Evolutionary conservation across 2,113 vertebrate species (phyloP).

Genomic region (Lasiurus cinereus): DNA sequence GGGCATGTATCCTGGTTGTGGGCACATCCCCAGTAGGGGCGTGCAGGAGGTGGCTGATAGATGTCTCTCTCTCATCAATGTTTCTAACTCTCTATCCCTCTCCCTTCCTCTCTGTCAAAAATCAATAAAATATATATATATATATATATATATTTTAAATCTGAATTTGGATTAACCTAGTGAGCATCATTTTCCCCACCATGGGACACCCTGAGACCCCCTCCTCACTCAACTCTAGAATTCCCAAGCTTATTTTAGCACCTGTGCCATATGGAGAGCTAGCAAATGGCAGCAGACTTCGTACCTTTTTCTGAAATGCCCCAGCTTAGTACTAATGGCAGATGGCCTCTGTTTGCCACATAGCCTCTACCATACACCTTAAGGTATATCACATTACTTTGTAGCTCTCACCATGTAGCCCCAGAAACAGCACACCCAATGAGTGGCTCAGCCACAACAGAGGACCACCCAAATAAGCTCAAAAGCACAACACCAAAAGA

Average conservation of each 20-base stretch:
- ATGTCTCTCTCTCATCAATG: too few species aligned
- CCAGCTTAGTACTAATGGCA: not conserved
- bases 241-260: not conserved
- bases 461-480: not conserved
- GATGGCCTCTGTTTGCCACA: not conserved
- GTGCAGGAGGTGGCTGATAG: too few species aligned
- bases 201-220: not conserved
- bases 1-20: too few species aligned
- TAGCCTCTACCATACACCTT: not conserved
- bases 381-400: not conserved
- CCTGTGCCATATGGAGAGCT: not conserved
- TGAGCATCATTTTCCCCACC: not conserved
- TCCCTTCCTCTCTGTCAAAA: too few species aligned
- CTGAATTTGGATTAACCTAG: not conserved
- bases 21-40: too few species aligned
- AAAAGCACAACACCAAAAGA: not conserved
- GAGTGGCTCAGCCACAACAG: not conserved
- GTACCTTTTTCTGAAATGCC: not conserved
- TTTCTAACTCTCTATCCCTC: too few species aligned
- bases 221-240: not conserved
- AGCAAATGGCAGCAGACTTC: not conserved
- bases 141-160: too few species aligned
- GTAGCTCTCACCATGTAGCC: not conserved
- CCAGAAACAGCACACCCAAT: not conserved
- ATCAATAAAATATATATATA: too few species aligned